phyloP scores from a whole-genome alignment of 2,113 vertebrate genomes.

The Zosterops japonicus region DNA sequence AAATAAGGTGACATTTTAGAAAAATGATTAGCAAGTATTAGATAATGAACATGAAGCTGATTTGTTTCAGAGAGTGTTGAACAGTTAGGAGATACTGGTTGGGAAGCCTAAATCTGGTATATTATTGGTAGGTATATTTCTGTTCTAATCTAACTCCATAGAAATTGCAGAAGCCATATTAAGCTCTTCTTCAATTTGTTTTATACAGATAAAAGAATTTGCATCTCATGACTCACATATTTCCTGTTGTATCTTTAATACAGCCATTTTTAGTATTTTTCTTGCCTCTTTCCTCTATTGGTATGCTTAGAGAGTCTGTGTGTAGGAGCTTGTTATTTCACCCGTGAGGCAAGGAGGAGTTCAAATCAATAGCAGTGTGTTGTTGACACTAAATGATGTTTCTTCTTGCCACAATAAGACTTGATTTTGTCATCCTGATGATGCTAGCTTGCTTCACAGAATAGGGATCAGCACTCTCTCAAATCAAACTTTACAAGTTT shows the following conservation, averaged over 20 bases:
- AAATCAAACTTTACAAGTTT: constrained; percentile 18
- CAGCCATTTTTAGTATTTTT: constrained; percentile 67
- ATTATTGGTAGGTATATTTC: constrained; percentile 64
- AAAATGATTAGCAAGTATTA: background rate
- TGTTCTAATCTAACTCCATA: constrained; percentile 67
- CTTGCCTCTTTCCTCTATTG: constrained; percentile 34
- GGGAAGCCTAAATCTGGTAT: constrained; percentile 34
- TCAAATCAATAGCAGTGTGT: constrained; percentile 57
- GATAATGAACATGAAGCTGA: background rate
- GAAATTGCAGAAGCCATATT: constrained; percentile 59
- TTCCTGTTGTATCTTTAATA: constrained; percentile 69
- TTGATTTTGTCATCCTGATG: constrained; percentile 69
- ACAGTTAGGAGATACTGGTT: background rate
- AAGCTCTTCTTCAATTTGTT: constrained; percentile 57
- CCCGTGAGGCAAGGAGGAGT: constrained; percentile 59
- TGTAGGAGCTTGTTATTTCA: constrained; percentile 61
- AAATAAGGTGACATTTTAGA: constrained; percentile 1
- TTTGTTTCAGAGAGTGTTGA: background rate
- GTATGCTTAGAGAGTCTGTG: constrained; percentile 44
- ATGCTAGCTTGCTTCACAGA: constrained; percentile 41
- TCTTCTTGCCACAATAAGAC: constrained; percentile 58
- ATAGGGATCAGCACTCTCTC: constrained; percentile 25
- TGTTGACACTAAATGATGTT: constrained; percentile 50
- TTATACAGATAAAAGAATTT: constrained; percentile 64
- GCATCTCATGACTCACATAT: constrained; percentile 63